Base-by-base conservation (phyloP, 92 coral and sea anemone species). In the Pocillopora meandrina region DNA sequence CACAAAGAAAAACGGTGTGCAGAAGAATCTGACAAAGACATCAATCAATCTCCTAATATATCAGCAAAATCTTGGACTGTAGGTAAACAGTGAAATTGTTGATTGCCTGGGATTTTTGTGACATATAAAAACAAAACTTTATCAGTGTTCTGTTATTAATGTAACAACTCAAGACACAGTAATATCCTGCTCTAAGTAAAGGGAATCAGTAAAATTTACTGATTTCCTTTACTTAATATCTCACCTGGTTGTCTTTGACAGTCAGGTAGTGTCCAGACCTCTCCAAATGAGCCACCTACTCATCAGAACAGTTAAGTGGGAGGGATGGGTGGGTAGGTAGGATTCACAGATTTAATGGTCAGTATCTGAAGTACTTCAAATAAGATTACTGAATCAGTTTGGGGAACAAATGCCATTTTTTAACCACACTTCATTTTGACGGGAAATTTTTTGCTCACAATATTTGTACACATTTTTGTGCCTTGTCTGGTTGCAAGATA, bases 191-290 rank as follows among this genome's bases (percentile, higher is more conserved):
- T 62, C 0, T 62, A 17, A 16, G 4, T 62, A 2, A 16, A 61
- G 14, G 65, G 31, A 26, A 26, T 26, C 31, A 26, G 31, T 26
- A 26, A 26, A 26, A 26, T 26, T 26, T 26, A 26, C 31, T 26
- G 31, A 26, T 26, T 26, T 26, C 31, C 31, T 26, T 26, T 26
- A 26, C 26, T 26, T 26, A 1, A 61, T 0, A 69, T 34, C 96
- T 82, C 82, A 96, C 99, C 99, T 96, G 99, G 87, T 96, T 96
- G 92, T 96, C 99, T 95, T 96, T 96, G 96, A 94, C 99, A 80
- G 99, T 96, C 88, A 94, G 89, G 91, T 96, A 96, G 93, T 96
- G 99, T 82, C 99, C 99, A 92, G 99, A 96, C 94, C 99, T 92
- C 92, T 96, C 99, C 89, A 96, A 89, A 92, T 96, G 99, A 71